phyloP scores from a whole-genome alignment of 2,888 invertebrate genomes.

The Amiota minor region DNA sequence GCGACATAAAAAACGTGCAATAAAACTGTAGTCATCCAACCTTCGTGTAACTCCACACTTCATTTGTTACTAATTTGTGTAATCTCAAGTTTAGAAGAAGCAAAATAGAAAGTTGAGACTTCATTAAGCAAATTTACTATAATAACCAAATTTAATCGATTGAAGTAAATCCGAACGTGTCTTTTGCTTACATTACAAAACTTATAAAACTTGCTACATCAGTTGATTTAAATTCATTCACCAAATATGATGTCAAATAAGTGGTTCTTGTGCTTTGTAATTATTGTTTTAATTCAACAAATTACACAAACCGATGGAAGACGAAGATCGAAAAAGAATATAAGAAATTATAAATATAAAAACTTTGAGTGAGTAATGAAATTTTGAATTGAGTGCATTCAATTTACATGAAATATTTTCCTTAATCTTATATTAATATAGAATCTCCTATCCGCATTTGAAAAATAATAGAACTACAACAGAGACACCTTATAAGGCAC shows the following conservation, averaged over 20 bases:
- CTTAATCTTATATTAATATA: too few species aligned
- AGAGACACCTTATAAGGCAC: neutral
- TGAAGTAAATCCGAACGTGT: neutral
- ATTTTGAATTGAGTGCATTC: neutral
- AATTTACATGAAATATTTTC: neutral
- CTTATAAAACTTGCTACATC: constrained; percentile 8
- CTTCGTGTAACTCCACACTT: too few species aligned
- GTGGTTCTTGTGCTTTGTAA: neutral
- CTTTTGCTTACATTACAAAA: neutral
- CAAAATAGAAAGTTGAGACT: too few species aligned
- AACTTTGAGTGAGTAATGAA: constrained; percentile 13
- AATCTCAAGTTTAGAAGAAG: too few species aligned
- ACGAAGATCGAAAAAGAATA: neutral
- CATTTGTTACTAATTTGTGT: too few species aligned
- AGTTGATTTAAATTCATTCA: neutral
- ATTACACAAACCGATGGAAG: constrained; percentile 1
- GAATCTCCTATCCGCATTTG: neutral
- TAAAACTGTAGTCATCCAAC: neutral
- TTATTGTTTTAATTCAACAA: neutral
- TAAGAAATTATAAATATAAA: constrained; percentile 13
- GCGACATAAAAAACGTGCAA: neutral
- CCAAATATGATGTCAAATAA: constrained; percentile 6
- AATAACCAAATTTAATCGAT: too few species aligned
- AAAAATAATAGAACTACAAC: neutral
- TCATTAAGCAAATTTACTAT: too few species aligned